Evolutionary conservation across 2,888 invertebrate genomes (phyloP).

Genomic region (Chirona hameri): DNA sequence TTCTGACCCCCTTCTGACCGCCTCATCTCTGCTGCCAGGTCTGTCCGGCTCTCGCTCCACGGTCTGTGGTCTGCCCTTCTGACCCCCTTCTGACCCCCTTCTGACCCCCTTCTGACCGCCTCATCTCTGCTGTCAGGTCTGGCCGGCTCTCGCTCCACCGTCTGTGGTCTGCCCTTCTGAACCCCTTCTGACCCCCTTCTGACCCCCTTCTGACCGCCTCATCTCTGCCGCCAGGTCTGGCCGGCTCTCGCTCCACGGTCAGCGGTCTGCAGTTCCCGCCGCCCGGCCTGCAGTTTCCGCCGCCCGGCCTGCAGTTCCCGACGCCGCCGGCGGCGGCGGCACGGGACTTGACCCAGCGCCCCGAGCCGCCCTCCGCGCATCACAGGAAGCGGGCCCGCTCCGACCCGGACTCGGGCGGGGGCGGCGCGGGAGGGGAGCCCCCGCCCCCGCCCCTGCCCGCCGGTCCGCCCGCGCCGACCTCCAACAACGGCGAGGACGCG

Average conservation of each 20-base stretch:
- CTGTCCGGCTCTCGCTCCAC: not conserved
- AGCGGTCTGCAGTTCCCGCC: no score
- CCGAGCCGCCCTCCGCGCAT: not conserved
- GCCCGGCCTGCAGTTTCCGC: no score
- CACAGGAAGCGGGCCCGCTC: not conserved
- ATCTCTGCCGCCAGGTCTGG: not conserved
- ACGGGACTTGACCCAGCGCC: not conserved
- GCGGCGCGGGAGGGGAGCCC: slow-evolving; percentile 2
- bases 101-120: no score
- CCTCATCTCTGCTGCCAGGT: no score
- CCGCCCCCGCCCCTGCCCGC: not conserved
- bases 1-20: no score
- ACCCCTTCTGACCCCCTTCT: not conserved
- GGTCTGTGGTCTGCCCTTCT: not conserved
- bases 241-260: not conserved
- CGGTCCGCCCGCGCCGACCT: not conserved
- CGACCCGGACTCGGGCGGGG: not conserved
- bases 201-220: not conserved
- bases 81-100: no score
- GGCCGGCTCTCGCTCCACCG: not conserved
- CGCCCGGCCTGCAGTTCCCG: no score
- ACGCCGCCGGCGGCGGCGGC: no score
- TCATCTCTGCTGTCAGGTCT: not conserved
- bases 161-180: no score
- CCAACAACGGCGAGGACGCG: not conserved